phyloP scores from a whole-genome alignment of 2,888 invertebrate species.

The Brachycybe producta region DNA sequence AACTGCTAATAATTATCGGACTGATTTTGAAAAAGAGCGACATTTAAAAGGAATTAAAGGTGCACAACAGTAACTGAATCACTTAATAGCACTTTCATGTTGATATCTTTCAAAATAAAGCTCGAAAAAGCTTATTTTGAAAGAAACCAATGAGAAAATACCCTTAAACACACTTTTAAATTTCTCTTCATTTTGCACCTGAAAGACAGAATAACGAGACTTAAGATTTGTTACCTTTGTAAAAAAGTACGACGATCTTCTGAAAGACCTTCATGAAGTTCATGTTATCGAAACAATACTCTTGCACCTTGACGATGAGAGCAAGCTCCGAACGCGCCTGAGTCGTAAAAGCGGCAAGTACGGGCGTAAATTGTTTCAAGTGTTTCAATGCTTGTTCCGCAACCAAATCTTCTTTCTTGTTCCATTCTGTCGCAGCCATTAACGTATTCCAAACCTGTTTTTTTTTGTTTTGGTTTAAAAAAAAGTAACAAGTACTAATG shows the following conservation, averaged over 20 bases:
- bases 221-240: constrained; percentile 68
- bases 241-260: constrained; percentile 89
- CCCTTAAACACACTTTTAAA: no score
- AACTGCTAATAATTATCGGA: neutral
- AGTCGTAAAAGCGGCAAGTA: constrained; percentile 76
- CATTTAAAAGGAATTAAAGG: no score
- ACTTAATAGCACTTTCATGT: no score
- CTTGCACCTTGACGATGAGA: constrained; percentile 83
- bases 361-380: constrained; percentile 55
- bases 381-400: constrained; percentile 67
- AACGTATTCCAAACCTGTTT: constrained; percentile 89
- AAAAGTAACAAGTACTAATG: constrained; percentile 30
- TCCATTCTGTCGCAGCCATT: constrained; percentile 95
- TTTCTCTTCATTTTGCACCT: no score
- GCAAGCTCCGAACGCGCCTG: constrained; percentile 75
- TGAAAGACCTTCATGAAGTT: constrained; percentile 97
- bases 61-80: no score
- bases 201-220: no score
- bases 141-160: no score
- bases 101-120: no score
- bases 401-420: constrained; percentile 92
- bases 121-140: no score
- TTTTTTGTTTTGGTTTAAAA: neutral
- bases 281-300: constrained; percentile 98
- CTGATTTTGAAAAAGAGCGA: neutral